These are phyloP conservation scores for Lucifuga dentata DNA, from an alignment of 2,113 vertebrate species.

Conservation along the genomic window DNA sequence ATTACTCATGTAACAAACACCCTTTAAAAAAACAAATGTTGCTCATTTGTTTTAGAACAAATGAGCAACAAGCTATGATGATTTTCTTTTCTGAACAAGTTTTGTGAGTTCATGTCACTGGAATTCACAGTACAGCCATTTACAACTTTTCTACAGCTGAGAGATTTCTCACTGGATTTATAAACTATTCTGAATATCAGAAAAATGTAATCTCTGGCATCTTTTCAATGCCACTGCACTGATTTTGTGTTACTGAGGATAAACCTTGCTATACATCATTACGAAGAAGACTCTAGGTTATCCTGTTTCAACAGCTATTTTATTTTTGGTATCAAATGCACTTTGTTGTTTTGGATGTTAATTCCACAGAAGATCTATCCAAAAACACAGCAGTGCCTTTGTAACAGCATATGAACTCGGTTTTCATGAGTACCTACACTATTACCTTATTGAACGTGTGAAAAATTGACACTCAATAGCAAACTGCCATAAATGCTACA, in stretches of 20 bases:
- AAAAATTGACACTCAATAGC: slow-evolving; percentile 46
- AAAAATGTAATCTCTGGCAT: background rate
- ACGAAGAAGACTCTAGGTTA: background rate
- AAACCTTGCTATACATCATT: too few species aligned
- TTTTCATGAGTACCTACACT: slow-evolving; percentile 36
- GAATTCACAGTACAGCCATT: background rate
- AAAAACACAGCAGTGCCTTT: background rate
- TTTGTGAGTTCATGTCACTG: background rate
- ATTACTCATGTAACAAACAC: too few species aligned
- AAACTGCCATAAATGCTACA: slow-evolving; percentile 56
- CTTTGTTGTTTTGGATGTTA: too few species aligned
- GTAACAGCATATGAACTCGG: background rate
- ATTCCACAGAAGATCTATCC: too few species aligned
- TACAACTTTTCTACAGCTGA: background rate
- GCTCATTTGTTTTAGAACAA: background rate
- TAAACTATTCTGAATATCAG: background rate
- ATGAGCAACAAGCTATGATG: too few species aligned
- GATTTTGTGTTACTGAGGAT: too few species aligned
- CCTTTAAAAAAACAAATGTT: too few species aligned
- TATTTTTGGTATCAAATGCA: background rate
- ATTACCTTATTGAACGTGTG: slow-evolving; percentile 32
- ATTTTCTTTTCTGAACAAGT: background rate
- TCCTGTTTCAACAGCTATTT: background rate
- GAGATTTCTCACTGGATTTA: too few species aligned
- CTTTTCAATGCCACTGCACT: too few species aligned